Base-by-base conservation (phyloP, 2,797 vertebrate species). In the Gymnoscopelus microlampas region DNA sequence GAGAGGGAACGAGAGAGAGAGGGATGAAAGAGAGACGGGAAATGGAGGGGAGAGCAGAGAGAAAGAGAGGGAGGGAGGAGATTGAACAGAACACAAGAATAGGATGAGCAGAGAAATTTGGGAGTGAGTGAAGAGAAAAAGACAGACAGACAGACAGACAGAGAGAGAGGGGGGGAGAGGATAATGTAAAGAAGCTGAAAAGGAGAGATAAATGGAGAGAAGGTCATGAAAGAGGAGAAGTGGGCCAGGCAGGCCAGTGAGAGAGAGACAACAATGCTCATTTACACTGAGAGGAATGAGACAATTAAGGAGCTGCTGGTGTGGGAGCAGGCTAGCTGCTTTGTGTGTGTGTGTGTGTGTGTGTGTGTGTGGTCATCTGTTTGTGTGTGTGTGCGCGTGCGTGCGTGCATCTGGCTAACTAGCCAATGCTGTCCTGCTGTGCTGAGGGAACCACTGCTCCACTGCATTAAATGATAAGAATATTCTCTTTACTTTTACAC, bases 311-410 rank as follows among this genome's bases (percentile, higher is more conserved):
- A 66, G 60, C 76, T 65, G 58, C 50, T 32, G 55, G 70, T 59
- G 50, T 35, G 66, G 70, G 71, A 68, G 55, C 63, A 82, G 91
- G 91, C 78, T 93, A 94, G 84, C 94, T 93, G 68, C 90, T 89
- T 77, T 58, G 60, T 29, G 62, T n/a, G 39, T 23, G 24, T 24
- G 13, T 55, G 15, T 10, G 19, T 10, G 54, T 56, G 15, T 24
- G 23, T 10, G 10, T 3, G 55, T 14, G 23, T 57, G 23, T 32
- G 26, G 1, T 11, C 15, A 12, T 39, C 24, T 29, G 48, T 39
- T 29, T 44, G 58, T 60, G 35, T 32, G 57, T 49, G 60, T 14
- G 60, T 49, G 12, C 19, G 32, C 11, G 35, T 3, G 14, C 1
- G 48, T 29, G 32, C 12, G 35, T 3, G 14, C 2, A 4, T 60